phyloP scores from a whole-genome alignment of 1,140 invertebrate species.

The Euura saliciscinereae region DNA sequence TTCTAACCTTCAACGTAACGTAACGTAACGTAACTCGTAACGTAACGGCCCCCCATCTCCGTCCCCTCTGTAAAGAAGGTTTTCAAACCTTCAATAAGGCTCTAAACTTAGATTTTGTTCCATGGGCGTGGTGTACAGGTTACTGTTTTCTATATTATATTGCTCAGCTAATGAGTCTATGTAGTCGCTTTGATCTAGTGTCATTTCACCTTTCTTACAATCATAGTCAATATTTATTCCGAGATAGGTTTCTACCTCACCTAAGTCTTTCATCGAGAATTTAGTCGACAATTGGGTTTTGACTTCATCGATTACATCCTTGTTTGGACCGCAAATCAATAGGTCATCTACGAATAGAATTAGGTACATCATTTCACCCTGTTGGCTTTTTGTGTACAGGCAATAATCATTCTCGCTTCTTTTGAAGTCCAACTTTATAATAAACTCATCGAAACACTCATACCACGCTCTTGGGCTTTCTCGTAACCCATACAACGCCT shows the following conservation, averaged over 20 bases:
- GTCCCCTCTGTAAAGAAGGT: no score
- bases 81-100: background rate
- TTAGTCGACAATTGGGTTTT: conserved; percentile 22
- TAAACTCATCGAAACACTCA: conserved; percentile 30
- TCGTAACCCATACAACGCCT: conserved; percentile 30
- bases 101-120: conserved; percentile 19
- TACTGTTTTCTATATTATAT: conserved; percentile 25
- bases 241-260: conserved; percentile 26
- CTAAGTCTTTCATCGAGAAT: no score
- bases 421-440: conserved; percentile 28
- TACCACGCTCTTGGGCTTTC: conserved; percentile 33
- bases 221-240: conserved; percentile 27
- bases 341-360: conserved; percentile 42
- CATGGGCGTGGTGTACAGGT: conserved; percentile 20
- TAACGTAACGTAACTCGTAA: no score
- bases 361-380: conserved; percentile 32
- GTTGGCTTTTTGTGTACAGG: conserved; percentile 29
- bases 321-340: conserved; percentile 32
- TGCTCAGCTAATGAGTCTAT: conserved; percentile 19
- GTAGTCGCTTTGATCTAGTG: conserved; percentile 20
- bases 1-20: no score
- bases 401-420: conserved; percentile 37
- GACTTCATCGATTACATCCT: conserved; percentile 22
- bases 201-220: conserved; percentile 10
- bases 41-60: no score